phyloP scores from a whole-genome alignment of 2,797 vertebrate genomes.

The Acestrorhynchus altus region DNA sequence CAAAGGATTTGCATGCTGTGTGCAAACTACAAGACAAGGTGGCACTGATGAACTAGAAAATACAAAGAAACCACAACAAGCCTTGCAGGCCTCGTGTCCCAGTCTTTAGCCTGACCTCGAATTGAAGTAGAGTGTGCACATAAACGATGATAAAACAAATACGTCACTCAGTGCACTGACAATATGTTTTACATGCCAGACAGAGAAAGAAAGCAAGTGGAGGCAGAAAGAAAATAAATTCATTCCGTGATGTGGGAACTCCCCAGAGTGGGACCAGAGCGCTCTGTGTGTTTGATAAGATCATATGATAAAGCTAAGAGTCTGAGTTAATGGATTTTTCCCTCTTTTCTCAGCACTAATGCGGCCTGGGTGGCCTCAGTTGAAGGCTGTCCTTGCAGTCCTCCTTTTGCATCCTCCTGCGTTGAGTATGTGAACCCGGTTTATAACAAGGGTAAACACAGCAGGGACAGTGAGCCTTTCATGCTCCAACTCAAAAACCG shows the following conservation, averaged over 20 bases:
- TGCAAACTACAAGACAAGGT: not conserved
- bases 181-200: not conserved
- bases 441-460: slow-evolving; percentile 75
- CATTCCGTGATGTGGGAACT: slow-evolving; percentile 45
- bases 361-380: slow-evolving; percentile 72
- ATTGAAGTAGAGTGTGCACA: not conserved
- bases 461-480: slow-evolving; percentile 63
- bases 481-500: slow-evolving; percentile 65
- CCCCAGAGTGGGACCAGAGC: slow-evolving; percentile 61
- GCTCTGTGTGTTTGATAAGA: slow-evolving; percentile 60
- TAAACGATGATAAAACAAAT: not conserved
- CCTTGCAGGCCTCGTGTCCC: not conserved
- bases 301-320: slow-evolving; percentile 69
- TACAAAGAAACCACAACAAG: not conserved
- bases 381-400: slow-evolving; percentile 26
- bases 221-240: not conserved
- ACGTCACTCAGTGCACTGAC: not conserved
- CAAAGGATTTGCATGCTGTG: not conserved
- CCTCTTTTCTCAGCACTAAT: slow-evolving; percentile 42
- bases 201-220: not conserved
- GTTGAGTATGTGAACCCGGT: slow-evolving; percentile 67
- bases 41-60: not conserved
- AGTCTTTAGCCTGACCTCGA: not conserved
- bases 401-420: slow-evolving; percentile 27
- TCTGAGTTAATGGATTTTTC: slow-evolving; percentile 66